Conservation (phyloP, 1,140 invertebrate species). For the Pollicipes pollicipes region DNA sequence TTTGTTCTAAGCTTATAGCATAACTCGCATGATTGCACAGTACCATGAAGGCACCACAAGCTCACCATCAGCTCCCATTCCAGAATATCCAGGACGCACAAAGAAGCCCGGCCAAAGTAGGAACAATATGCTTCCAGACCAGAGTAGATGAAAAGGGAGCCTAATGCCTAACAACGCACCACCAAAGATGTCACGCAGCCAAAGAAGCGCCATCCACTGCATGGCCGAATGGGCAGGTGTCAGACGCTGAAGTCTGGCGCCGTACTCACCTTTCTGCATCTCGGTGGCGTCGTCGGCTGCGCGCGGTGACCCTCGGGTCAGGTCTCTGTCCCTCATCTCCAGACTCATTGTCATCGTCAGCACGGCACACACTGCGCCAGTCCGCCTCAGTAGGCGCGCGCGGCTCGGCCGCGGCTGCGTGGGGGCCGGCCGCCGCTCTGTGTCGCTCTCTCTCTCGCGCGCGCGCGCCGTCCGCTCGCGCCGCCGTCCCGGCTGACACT, state of each 20-base stretch:
- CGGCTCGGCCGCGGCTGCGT: not conserved
- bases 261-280: not conserved
- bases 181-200: not conserved
- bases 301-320: not conserved
- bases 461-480: not conserved
- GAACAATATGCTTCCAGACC: too few relatives aligned
- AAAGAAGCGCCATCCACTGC: not conserved
- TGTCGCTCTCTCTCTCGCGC: too few relatives aligned
- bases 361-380: not conserved
- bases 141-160: not conserved
- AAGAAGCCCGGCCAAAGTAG: too few relatives aligned
- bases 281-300: not conserved
- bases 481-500: not conserved
- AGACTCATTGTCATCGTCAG: not conserved
- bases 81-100: too few relatives aligned
- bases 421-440: too few relatives aligned
- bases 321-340: not conserved
- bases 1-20: too few relatives aligned
- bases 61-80: too few relatives aligned
- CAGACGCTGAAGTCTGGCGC: too few relatives aligned
- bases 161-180: not conserved
- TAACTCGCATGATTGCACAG: too few relatives aligned
- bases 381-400: too few relatives aligned
- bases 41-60: too few relatives aligned
- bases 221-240: too few relatives aligned